Evolutionary conservation across 2,888 invertebrate species (phyloP), one percentile per base, ranked within the genome.

Genomic region (Tetramorium bicarinatum): DNA sequence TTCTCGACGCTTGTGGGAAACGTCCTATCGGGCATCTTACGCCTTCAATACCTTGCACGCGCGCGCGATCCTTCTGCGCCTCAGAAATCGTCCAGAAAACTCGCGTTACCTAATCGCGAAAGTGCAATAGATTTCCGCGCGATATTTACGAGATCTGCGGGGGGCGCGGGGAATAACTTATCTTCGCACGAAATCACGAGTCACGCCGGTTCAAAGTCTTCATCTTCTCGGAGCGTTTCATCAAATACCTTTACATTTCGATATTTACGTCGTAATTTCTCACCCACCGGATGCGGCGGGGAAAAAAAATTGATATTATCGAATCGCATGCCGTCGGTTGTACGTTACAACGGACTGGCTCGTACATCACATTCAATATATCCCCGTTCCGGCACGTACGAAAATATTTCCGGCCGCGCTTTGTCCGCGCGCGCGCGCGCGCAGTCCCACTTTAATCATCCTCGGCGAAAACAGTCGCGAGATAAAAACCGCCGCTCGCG

Each of bases 71-170:
- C 18, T 49, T 21, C 18, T 2, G 18, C n/a, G 3, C 29, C 25
- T 15, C 29, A 54, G 71, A 72, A 54, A 34, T 21, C 21, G 71
- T 8, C 6, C 52, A 2, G 38, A 56, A 71, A 49, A 69, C 52
- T 38, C 71, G 52, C 52, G 52, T 54, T 38, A 38, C 52, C 15
- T 15, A 56, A 38, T 34, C 54, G 54, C 71, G 15, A 21, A 15
- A 15, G 52, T 15, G 15, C 49, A 15, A 29, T 13, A 7, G 49
- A 52, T 67, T 4, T 67, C 44, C 92, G 90, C 90, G 90, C 87
- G 89, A 88, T 91, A 90, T 88, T 89, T 88, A 83, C 84, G 87
- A 87, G 89, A 89, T 88, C 7, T 15, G 15, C 11, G 25, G 8
- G 15, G 15, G 11, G 9, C n/a, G n/a, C n/a, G 11, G 72, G 1